Base-by-base conservation (phyloP, 2,113 vertebrate genomes). In the Hippopotamus amphibius region DNA sequence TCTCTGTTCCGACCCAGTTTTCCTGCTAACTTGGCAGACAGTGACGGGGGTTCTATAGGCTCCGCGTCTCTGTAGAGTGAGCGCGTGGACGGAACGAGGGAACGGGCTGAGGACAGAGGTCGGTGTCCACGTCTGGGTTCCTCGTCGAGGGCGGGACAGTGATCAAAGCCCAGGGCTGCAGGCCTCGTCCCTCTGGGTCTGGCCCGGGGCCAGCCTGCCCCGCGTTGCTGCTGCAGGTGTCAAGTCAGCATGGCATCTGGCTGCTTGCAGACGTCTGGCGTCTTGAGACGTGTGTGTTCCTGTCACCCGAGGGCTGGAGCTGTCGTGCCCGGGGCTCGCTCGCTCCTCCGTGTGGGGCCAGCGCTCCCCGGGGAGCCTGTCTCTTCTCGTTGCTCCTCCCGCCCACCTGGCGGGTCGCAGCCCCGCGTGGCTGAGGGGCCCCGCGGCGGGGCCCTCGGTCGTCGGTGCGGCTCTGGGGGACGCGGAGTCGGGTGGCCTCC, bases 201-300 rank as follows among this genome's bases (percentile, higher is more conserved):
- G 33, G 66, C 30, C 55, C 3, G 14, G 9, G 33, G 16, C 48
- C 24, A 7, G 24, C 26, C 7, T 53, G 74, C 46, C n/a, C 43
- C 0, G 2, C 2, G 4, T 17, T 7, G 1, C 19, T 4, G 30
- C 57, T 0, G 10, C 26, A 0, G 50, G 4, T 5, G 21, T 28
- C 66, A 1, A 2, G 17, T 3, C 1, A 17, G 14, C 0, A 2
- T 13, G 9, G 2, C 0, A 6, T 24, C 17, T 2, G 12, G 50
- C 37, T 48, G 28, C 15, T 21, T 19, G 68, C 28, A 13, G 26
- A 7, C 4, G 3, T n/a, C n/a, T n/a, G n/a, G 19, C 37, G 61
- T 5, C 82, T 53, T 0, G 48, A 43, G 28, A 5, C 1, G 7
- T 1, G 5, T 11, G 13, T 10, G 9, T 19, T 2, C 46, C 43